Conservation (phyloP, 2,113 vertebrate species). For the Climacteris rufus region DNA sequence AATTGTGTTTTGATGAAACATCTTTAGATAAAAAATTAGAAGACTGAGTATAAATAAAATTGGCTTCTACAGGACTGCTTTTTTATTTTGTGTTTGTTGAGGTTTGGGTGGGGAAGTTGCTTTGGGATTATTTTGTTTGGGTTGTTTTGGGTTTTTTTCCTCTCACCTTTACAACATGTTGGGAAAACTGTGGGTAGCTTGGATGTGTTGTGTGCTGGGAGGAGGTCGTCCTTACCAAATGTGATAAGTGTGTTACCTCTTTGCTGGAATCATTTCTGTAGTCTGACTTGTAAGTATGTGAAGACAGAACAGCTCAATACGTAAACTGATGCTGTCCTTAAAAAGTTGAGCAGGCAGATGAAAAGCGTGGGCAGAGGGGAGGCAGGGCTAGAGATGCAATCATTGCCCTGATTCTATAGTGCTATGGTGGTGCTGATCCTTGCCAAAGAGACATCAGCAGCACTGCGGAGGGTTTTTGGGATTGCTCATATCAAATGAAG, state of each 20-base stretch:
- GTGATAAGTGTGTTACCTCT: not conserved
- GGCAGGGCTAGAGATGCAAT: not conserved
- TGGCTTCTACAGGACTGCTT: not conserved
- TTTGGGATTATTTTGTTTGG: not conserved
- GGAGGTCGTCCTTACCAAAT: not conserved
- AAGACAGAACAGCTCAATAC: not conserved
- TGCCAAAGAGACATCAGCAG: not conserved
- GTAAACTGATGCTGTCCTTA: not conserved
- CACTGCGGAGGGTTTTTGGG: rapidly evolving
- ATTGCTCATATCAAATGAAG: not conserved
- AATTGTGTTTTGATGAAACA: not conserved
- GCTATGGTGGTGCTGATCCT: not conserved
- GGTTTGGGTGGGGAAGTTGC: rapidly evolving
- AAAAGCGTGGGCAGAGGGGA: rapidly evolving
- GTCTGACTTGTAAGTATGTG: not conserved
- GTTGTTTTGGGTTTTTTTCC: not conserved
- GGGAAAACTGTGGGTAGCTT: not conserved
- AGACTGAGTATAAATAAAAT: not conserved
- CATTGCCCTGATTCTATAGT: not conserved
- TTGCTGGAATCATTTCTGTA: not conserved
- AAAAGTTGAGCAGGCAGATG: not conserved
- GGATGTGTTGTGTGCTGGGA: not conserved
- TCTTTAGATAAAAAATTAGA: not conserved
- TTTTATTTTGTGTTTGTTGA: not conserved
- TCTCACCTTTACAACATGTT: not conserved